Percentiles rank a stretch among this genome's conserved stretches.
Evolutionary conservation across 2,888 invertebrate species (phyloP).

Genomic region (Callyntrura sp.): DNA sequence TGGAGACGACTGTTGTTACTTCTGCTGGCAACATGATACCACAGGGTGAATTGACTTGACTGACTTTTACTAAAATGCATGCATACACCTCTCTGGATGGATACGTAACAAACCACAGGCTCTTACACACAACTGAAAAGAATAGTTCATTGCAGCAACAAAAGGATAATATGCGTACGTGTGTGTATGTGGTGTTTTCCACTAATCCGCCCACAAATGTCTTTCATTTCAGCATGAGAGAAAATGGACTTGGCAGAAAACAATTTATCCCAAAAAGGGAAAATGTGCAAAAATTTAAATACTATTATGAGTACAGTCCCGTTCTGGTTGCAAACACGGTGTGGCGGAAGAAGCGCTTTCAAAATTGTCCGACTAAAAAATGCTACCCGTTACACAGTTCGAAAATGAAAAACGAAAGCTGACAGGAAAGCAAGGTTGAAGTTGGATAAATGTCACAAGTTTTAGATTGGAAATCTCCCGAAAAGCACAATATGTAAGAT

Average conservation of each 20-base stretch:
- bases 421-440: not conserved
- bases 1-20: not conserved
- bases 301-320: no score
- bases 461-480: not conserved
- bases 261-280: not conserved
- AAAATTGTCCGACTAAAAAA: not conserved
- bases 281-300: no score
- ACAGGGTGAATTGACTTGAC: conserved; percentile 39
- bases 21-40: not conserved
- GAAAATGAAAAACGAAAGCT: not conserved
- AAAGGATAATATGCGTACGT: not conserved
- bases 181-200: not conserved
- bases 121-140: not conserved
- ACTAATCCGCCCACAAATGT: conserved; percentile 9
- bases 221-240: conserved; percentile 5
- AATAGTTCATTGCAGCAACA: not conserved
- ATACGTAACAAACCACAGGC: not conserved
- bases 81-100: not conserved
- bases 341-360: not conserved
- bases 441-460: not conserved
- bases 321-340: no score
- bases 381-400: not conserved
- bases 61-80: conserved; percentile 45
- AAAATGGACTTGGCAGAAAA: conserved; percentile 21
- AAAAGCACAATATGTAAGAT: not conserved